Evolutionary conservation across 2,797 vertebrate genomes (phyloP).

Genomic region (Hyperoplus immaculatus): DNA sequence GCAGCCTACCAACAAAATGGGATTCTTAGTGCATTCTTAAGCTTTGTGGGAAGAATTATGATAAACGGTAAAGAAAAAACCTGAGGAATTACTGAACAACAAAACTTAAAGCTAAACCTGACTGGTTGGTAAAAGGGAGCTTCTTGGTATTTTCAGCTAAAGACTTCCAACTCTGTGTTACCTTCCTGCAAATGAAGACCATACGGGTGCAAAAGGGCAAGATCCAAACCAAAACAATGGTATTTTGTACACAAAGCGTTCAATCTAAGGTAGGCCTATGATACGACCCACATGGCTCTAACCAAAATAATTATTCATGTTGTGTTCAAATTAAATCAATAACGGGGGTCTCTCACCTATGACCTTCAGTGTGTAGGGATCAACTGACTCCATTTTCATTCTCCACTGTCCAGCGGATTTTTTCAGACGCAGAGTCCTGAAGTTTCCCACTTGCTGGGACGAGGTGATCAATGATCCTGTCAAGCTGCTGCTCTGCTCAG

Average conservation of each 20-base stretch:
- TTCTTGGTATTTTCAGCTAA: no score
- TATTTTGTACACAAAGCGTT: neutral
- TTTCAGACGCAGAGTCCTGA: conserved; percentile 57
- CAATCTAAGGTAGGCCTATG: neutral
- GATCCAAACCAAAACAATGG: neutral
- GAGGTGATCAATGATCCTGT: conserved; percentile 54
- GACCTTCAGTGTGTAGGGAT: conserved; percentile 75
- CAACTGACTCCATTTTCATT: conserved; percentile 57
- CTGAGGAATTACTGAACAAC: neutral
- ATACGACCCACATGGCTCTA: neutral
- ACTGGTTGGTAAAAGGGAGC: no score
- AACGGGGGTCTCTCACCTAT: conserved; percentile 59
- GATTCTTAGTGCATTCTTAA: no score
- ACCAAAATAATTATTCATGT: neutral
- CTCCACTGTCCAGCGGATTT: conserved; percentile 65
- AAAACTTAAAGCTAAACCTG: no score
- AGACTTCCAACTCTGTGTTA: no score
- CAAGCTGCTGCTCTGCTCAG: conserved; percentile 44
- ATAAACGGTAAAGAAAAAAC: neutral
- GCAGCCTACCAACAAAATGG: no score
- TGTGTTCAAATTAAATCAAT: neutral
- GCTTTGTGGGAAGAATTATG: no score
- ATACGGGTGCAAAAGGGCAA: no score
- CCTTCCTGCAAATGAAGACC: no score
- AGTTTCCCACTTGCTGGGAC: conserved; percentile 65